phyloP scores from a whole-genome alignment of 2,888 invertebrate species.

The Mongoloraphidia duomilia region DNA sequence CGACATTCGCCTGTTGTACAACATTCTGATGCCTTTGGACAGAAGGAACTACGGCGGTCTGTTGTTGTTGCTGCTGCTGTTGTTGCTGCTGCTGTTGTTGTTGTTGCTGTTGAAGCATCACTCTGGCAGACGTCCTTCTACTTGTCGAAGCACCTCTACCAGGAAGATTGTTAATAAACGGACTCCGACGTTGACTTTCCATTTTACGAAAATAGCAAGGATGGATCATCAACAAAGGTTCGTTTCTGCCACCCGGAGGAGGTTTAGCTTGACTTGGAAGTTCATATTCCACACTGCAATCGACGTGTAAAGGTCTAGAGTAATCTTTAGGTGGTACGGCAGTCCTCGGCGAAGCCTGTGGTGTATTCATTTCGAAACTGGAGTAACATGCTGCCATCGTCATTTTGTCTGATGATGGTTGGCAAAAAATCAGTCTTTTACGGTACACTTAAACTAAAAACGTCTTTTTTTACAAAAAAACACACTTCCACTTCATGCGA shows the following conservation, averaged over 20 bases:
- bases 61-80: constrained; percentile 17
- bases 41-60: constrained; percentile 13
- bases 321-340: constrained; percentile 50
- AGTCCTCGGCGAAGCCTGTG: constrained; percentile 31
- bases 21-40: not conserved
- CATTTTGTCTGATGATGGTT: not conserved
- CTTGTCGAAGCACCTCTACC: constrained; percentile 28
- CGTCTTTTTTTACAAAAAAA: too few species aligned
- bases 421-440: too few species aligned
- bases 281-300: constrained; percentile 85
- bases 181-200: constrained; percentile 67
- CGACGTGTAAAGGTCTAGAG: constrained; percentile 75
- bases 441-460: too few species aligned
- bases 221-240: constrained; percentile 79
- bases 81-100: constrained; percentile 11
- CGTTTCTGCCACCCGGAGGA: constrained; percentile 66
- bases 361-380: constrained; percentile 27
- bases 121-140: not conserved
- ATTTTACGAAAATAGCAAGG: constrained; percentile 79
- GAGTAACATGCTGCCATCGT: constrained; percentile 27
- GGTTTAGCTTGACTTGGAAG: constrained; percentile 79
- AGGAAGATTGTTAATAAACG: constrained; percentile 73
- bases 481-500: too few species aligned
- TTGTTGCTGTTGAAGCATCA: constrained; percentile 11
- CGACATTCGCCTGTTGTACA: not conserved